Conservation (phyloP, 2,113 vertebrate genomes). For the Oncorhynchus masou region DNA sequence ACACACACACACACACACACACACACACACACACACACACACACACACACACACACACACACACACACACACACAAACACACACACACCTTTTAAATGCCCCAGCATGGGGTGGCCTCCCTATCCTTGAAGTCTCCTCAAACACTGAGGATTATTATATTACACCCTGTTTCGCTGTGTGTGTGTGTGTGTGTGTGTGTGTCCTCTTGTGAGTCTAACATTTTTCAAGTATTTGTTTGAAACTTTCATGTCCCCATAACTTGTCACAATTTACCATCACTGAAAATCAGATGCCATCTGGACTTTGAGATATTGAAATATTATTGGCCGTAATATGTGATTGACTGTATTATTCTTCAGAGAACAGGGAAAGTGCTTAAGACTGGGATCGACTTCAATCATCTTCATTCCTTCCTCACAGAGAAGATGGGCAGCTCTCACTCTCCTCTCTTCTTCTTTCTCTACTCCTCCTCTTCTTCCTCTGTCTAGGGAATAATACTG, state of each 20-base stretch:
- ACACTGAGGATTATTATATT: slow-evolving; percentile 76
- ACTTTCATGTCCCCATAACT: too few species aligned
- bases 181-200: background rate
- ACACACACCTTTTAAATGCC: slow-evolving; percentile 63
- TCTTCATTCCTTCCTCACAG: slow-evolving; percentile 70
- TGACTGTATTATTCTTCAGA: slow-evolving; percentile 35
- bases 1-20: too few species aligned
- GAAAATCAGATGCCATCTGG: slow-evolving; percentile 21
- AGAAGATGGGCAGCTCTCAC: slow-evolving; percentile 41
- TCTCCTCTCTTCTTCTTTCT: slow-evolving; percentile 52
- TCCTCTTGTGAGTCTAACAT: too few species aligned
- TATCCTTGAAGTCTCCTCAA: slow-evolving; percentile 78
- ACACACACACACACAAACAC: background rate
- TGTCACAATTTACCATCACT: background rate
- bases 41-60: slow-evolving; percentile 8
- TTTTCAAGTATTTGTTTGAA: too few species aligned
- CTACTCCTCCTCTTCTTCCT: slow-evolving; percentile 49
- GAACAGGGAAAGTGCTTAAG: slow-evolving; percentile 37
- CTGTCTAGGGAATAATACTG: slow-evolving; percentile 94
- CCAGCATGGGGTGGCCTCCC: slow-evolving; percentile 67
- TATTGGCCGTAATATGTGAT: slow-evolving; percentile 3
- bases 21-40: background rate
- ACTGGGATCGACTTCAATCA: slow-evolving; percentile 65
- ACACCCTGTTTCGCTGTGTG: slow-evolving; percentile 58
- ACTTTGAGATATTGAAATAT: slow-evolving; percentile 67